A percentile compares a stretch with the other conserved stretches of the same genome.
These are phyloP conservation scores for Lanius ludovicianus DNA, from an alignment of 2,113 vertebrate species.

Conservation along the genomic window DNA sequence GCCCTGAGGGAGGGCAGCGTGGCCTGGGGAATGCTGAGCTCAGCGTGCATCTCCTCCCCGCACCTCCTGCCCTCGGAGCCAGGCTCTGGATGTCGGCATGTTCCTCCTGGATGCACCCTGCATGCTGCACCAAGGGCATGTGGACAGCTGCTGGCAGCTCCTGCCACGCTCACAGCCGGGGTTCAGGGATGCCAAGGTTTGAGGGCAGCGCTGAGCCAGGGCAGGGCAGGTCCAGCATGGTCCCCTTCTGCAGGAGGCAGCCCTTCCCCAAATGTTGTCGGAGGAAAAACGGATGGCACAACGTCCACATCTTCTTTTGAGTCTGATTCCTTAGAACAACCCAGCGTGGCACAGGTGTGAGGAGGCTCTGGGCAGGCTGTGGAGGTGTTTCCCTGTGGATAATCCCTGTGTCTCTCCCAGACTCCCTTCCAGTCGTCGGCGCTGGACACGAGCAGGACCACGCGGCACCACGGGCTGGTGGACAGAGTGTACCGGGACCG, in stretches of 20 bases:
- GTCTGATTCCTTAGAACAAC: not conserved
- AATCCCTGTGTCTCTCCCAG: constrained; percentile 32
- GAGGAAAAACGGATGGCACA: fast-evolving
- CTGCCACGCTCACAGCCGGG: not conserved
- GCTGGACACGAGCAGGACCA: constrained; percentile 94
- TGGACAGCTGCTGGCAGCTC: not conserved
- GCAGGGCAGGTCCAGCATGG: not conserved
- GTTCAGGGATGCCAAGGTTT: not conserved
- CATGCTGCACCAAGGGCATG: constrained; percentile 1
- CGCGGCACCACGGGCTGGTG: constrained; percentile 94
- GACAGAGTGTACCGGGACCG: constrained; percentile 95
- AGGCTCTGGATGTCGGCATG: constrained; percentile 38
- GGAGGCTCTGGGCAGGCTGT: not conserved
- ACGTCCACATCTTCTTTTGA: fast-evolving
- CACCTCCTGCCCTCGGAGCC: not conserved
- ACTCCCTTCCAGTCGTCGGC: constrained; percentile 89
- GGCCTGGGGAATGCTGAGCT: not conserved
- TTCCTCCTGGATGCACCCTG: constrained; percentile 32
- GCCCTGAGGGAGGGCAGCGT: not conserved
- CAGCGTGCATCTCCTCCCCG: not conserved
- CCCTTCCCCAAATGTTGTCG: not conserved
- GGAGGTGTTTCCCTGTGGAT: fast-evolving
- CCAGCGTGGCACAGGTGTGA: not conserved
- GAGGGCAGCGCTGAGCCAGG: not conserved
- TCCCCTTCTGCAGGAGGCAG: not conserved